These are phyloP conservation scores for Ctenoplectra terminalis DNA, from an alignment of 1,140 invertebrate genomes.

Conservation along the genomic window DNA sequence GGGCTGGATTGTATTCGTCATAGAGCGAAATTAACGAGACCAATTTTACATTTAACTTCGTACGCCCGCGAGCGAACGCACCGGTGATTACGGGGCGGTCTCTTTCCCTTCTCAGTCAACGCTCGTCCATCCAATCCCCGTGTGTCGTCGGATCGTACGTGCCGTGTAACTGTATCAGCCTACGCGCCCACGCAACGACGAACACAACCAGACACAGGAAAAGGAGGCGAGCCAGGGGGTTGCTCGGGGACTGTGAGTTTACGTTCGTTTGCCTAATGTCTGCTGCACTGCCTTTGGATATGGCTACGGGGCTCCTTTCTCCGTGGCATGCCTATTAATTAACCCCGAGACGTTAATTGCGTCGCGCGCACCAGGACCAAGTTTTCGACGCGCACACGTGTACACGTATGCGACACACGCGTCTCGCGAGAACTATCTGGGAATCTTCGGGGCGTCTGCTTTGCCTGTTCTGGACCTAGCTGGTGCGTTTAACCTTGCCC, in stretches of 20 bases:
- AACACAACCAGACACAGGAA: background rate
- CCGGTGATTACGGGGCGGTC: constrained; percentile 31
- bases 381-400: constrained; percentile 37
- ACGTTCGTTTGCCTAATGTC: constrained; percentile 69
- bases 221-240: no score
- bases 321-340: constrained; percentile 67
- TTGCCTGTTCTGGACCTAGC: constrained; percentile 4
- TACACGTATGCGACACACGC: background rate
- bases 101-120: background rate
- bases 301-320: constrained; percentile 63
- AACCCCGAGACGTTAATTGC: constrained; percentile 71
- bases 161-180: constrained; percentile 45
- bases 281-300: constrained; percentile 64
- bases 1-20: constrained; percentile 37
- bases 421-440: constrained; percentile 27
- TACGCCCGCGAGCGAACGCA: background rate
- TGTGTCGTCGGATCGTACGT: constrained; percentile 16
- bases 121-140: background rate
- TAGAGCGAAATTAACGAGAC: constrained; percentile 55
- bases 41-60: constrained; percentile 58
- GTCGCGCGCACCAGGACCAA: constrained; percentile 48
- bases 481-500: constrained; percentile 56
- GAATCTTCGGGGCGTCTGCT: constrained; percentile 26
- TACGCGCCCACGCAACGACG: constrained; percentile 13
- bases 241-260: constrained; percentile 37